phyloP scores from a whole-genome alignment of 2,888 invertebrate species.

The Harmothoe impar region DNA sequence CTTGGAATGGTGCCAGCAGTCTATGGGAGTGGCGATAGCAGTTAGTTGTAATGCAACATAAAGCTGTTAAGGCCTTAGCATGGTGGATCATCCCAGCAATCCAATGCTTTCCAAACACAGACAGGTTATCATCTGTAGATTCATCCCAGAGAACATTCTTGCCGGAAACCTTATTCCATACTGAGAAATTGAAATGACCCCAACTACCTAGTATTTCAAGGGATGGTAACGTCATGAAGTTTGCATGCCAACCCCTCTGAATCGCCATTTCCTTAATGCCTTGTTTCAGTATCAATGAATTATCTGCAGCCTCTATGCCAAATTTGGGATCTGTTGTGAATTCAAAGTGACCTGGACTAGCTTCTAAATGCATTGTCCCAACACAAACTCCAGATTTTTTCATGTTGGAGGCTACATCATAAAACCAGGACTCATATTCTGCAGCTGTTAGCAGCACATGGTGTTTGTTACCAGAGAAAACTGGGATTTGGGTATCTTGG shows the following conservation, averaged over 20 bases:
- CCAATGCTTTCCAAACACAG: too few relatives aligned
- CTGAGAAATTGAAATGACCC: slow-evolving; percentile 70
- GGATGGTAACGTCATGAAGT: slow-evolving; percentile 59
- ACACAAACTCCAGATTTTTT: slow-evolving; percentile 33
- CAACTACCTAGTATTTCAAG: slow-evolving; percentile 61
- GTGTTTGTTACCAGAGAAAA: neutral
- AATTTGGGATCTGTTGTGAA: neutral
- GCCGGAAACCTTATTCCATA: slow-evolving; percentile 62
- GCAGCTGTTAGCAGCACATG: neutral
- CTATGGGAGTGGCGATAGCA: neutral
- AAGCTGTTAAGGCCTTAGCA: too few relatives aligned
- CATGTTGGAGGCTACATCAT: slow-evolving; percentile 12
- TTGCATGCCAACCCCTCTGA: slow-evolving; percentile 37
- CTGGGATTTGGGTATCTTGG: neutral
- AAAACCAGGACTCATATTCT: slow-evolving; percentile 43
- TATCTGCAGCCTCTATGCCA: slow-evolving; percentile 63
- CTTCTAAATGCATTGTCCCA: slow-evolving; percentile 21
- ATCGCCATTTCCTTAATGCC: slow-evolving; percentile 64
- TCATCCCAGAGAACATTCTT: slow-evolving; percentile 66
- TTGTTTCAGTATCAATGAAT: slow-evolving; percentile 48
- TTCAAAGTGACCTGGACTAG: slow-evolving; percentile 61
- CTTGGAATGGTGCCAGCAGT: neutral
- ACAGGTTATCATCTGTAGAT: slow-evolving; percentile 14
- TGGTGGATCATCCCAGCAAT: neutral
- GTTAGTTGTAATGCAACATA: too few relatives aligned